Percentiles rank a stretch among this genome's conserved stretches.
phyloP scores from a whole-genome alignment of 2,797 vertebrate species.

The Coluber constrictor region DNA sequence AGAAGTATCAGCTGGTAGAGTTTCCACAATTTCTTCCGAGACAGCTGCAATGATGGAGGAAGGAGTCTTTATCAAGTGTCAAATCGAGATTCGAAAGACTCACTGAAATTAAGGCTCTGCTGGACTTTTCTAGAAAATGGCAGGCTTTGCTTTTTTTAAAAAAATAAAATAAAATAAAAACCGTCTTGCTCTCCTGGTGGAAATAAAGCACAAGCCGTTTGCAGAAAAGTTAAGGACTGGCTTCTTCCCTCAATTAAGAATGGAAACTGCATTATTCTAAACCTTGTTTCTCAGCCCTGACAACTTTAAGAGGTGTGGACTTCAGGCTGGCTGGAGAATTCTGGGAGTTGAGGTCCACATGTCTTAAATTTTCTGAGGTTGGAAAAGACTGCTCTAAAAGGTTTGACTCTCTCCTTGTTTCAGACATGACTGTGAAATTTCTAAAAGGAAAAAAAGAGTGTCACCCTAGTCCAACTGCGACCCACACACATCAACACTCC shows the following conservation, averaged over 20 bases:
- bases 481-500: too few relatives aligned
- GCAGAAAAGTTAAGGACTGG: too few relatives aligned
- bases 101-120: not conserved
- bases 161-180: not conserved
- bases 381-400: too few relatives aligned
- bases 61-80: not conserved
- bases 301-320: too few relatives aligned
- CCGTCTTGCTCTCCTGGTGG: not conserved
- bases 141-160: not conserved
- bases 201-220: not conserved
- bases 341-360: too few relatives aligned
- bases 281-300: not conserved
- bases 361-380: too few relatives aligned
- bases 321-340: too few relatives aligned
- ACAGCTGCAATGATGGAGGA: slow-evolving; percentile 62
- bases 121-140: not conserved
- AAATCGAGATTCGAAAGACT: not conserved
- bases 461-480: not conserved
- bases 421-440: not conserved
- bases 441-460: not conserved
- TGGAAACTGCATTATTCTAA: not conserved
- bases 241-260: not conserved
- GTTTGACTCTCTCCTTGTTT: not conserved
- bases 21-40: slow-evolving; percentile 73
- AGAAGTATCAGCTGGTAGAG: slow-evolving; percentile 70